Conservation (phyloP, 1,140 invertebrate genomes). For the Neuroterus valhalla region DNA sequence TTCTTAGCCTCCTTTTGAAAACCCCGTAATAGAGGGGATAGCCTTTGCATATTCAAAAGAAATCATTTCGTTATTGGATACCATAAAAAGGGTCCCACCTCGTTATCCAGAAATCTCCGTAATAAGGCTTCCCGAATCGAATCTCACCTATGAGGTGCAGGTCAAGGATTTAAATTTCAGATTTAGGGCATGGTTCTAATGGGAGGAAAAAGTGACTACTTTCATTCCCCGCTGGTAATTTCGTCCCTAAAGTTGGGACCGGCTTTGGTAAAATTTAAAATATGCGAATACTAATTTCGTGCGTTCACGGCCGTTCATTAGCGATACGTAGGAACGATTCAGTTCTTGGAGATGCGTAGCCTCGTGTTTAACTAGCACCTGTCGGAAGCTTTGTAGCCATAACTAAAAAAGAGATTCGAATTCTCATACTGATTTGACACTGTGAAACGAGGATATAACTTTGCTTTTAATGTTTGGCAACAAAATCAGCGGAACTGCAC, state of each 20-base stretch:
- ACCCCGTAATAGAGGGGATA: too few relatives aligned
- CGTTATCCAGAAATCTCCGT: background rate
- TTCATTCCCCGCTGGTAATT: conserved; percentile 4
- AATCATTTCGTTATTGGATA: too few relatives aligned
- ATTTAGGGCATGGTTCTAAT: conserved; percentile 25
- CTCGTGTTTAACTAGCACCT: conserved; percentile 29
- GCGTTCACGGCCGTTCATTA: conserved; percentile 26
- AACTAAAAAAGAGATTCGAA: background rate
- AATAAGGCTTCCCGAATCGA: background rate
- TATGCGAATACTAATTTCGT: conserved; percentile 29
- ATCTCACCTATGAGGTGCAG: conserved; percentile 23
- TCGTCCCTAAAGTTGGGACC: conserved; percentile 10
- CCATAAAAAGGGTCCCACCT: background rate
- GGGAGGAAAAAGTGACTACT: conserved; percentile 7
- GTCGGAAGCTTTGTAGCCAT: conserved; percentile 26
- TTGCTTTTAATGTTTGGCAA: too few relatives aligned
- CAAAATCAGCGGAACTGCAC: too few relatives aligned
- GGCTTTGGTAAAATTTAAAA: conserved; percentile 22
- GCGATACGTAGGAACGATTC: background rate
- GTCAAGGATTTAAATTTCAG: conserved; percentile 30
- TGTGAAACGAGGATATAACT: too few relatives aligned
- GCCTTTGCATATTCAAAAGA: too few relatives aligned
- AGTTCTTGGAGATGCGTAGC: conserved; percentile 16
- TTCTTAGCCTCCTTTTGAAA: too few relatives aligned
- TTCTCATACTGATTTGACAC: too few relatives aligned